phyloP scores from a whole-genome alignment of 2,797 vertebrate species.

The Tympanoctomys barrerae region DNA sequence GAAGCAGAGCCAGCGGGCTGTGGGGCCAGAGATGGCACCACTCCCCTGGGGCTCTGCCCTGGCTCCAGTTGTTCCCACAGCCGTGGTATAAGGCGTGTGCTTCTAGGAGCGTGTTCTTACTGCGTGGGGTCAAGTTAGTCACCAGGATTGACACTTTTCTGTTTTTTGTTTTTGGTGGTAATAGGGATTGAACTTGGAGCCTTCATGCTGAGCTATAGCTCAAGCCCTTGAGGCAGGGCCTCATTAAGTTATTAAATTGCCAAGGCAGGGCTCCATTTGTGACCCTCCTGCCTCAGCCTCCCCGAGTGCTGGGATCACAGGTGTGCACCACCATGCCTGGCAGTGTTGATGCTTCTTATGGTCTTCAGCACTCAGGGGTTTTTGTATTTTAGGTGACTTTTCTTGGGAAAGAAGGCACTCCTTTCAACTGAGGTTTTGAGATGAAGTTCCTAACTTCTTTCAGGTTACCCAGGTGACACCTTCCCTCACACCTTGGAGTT shows the following conservation, averaged over 20 bases:
- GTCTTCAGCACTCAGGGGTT: neutral
- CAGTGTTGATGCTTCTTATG: neutral
- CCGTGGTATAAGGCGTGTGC: neutral
- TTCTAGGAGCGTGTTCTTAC: neutral
- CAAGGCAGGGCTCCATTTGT: neutral
- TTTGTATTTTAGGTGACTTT: neutral
- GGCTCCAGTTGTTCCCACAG: neutral
- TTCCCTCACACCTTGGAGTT: neutral
- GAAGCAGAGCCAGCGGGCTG: too few species aligned
- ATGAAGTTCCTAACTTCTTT: neutral
- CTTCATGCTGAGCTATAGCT: neutral
- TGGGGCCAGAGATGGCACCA: fast-evolving
- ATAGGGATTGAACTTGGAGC: neutral
- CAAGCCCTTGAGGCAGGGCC: neutral
- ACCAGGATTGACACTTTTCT: too few species aligned
- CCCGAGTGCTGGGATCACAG: neutral
- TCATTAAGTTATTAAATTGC: neutral
- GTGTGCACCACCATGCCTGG: neutral
- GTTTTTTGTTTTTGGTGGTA: neutral
- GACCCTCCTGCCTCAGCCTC: neutral
- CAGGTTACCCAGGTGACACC: neutral
- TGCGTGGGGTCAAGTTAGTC: neutral
- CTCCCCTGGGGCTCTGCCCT: neutral
- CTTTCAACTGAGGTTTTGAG: neutral
- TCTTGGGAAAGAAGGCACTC: neutral